Conservation (phyloP, 2,888 invertebrate genomes). For the Drosophila anomalipes region DNA sequence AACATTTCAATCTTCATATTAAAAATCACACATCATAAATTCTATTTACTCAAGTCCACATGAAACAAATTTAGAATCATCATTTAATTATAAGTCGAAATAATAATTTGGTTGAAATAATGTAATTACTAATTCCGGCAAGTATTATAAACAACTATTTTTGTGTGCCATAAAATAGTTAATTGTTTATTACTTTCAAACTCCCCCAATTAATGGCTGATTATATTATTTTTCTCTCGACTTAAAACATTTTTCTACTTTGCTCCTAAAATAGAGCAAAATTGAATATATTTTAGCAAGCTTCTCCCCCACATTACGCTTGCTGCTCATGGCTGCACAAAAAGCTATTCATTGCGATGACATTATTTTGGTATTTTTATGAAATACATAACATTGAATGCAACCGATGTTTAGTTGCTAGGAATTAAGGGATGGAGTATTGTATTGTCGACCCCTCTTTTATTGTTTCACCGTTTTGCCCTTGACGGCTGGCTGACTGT, state of each 20-base stretch:
- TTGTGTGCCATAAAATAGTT: background rate
- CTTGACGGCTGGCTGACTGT: slow-evolving; percentile 63
- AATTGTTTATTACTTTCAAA: background rate
- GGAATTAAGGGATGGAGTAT: background rate
- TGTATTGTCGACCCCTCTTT: slow-evolving; percentile 14
- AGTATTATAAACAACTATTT: background rate
- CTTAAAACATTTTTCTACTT: background rate
- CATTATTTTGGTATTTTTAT: slow-evolving; percentile 66
- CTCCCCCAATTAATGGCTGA: background rate
- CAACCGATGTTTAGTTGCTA: slow-evolving; percentile 15
- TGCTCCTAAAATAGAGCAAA: background rate
- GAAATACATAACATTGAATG: slow-evolving; percentile 53
- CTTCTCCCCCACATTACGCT: background rate
- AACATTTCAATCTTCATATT: slow-evolving; percentile 16
- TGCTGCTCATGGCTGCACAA: slow-evolving; percentile 27
- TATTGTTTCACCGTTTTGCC: slow-evolving; percentile 49
- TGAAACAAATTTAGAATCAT: slow-evolving; percentile 5
- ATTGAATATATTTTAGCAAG: background rate
- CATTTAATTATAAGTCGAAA: slow-evolving; percentile 1
- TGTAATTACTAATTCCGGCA: background rate
- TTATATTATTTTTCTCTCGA: background rate
- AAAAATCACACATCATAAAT: slow-evolving; percentile 1
- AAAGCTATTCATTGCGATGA: slow-evolving; percentile 50
- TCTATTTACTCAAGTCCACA: background rate
- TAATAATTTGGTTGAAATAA: background rate